Base-by-base conservation (phyloP, 2,113 vertebrate species). In the Rhynchomys soricoides region DNA sequence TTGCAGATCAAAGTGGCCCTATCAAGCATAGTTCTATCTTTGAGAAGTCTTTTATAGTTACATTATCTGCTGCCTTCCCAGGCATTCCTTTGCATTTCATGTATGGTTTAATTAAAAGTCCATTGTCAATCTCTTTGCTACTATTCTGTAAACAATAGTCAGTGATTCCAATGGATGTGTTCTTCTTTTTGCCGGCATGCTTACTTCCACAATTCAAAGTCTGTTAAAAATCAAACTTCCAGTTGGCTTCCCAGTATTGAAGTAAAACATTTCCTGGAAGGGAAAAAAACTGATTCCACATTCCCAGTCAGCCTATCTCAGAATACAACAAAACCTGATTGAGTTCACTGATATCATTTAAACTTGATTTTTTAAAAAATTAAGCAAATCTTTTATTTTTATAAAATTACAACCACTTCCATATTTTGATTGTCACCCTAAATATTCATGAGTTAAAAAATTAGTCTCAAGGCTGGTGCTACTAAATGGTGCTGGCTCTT, bases 11-110 rank as follows among this genome's bases (percentile, higher is more conserved):
- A 70, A 95, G 70, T 79, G 55, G 45, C 50, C 93, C 89, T 94
- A 78, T 55, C 66, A 82, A 93, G n/a, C 59, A 88, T 48, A 50
- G 75, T 86, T 70, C 71, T 95, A 89, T 92, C 70, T 95, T 66
- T 64, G 90, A 16, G 55, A 74, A 94, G 48, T 86, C 26, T 93
- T 81, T 82, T n/a, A 79, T 11, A 92, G 86, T 74, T 86, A 62
- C 19, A 45, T 13, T 78, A 92, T 62, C 85, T 94, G 21, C 50
- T 93, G 7, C 26, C 68, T 86, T 77, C 31, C 86, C n/a, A 86
- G 50, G 90, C 71, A 94, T 31, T 96, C 57, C n/a, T 75, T 82
- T 88, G 90, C 70, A 86, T 95, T 95, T 97, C 92, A 75, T 45
- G 83, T 93, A 96, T 34, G 45, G 9, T 85, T 96, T 89, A 93